These are phyloP conservation scores for Heliopora coerulea DNA, from an alignment of 92 coral and sea anemone genomes.

Conservation along the genomic window DNA sequence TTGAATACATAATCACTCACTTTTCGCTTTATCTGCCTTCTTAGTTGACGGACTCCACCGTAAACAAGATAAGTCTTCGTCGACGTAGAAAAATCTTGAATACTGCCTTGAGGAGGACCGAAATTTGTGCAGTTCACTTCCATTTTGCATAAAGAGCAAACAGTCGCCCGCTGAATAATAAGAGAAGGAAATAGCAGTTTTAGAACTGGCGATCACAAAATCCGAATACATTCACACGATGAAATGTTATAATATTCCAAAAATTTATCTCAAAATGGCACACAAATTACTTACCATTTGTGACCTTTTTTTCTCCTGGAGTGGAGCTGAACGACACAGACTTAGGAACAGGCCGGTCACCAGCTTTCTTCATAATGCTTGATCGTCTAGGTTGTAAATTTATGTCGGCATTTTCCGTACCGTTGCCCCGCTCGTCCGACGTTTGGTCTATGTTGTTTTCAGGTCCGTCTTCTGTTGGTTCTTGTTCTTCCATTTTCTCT, in stretches of 20 bases:
- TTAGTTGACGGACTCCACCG: slow-evolving; percentile 98
- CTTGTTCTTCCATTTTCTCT: neutral
- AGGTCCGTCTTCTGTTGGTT: neutral
- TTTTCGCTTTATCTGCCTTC: slow-evolving; percentile 94
- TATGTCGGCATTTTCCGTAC: neutral
- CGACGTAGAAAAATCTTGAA: slow-evolving; percentile 82
- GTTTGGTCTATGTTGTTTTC: neutral
- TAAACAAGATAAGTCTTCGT: slow-evolving; percentile 71
- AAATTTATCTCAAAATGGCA: neutral
- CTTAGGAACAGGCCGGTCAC: slow-evolving; percentile 79
- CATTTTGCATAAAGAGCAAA: slow-evolving; percentile 92
- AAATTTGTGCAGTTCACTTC: slow-evolving; percentile 91
- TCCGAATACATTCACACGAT: neutral
- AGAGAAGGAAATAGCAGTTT: neutral
- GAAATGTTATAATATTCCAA: neutral
- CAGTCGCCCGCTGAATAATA: slow-evolving; percentile 80
- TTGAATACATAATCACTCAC: slow-evolving; percentile 62
- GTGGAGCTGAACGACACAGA: slow-evolving; percentile 95
- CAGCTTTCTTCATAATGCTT: slow-evolving; percentile 87
- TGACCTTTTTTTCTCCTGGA: slow-evolving; percentile 95
- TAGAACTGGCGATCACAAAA: neutral
- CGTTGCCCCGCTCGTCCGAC: slow-evolving; percentile 3
- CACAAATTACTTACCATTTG: slow-evolving; percentile 71
- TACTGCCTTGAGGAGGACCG: slow-evolving; percentile 94
- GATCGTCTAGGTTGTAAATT: slow-evolving; percentile 49